Conservation (phyloP, 2,113 vertebrate species). For the Oncorhynchus mykiss region DNA sequence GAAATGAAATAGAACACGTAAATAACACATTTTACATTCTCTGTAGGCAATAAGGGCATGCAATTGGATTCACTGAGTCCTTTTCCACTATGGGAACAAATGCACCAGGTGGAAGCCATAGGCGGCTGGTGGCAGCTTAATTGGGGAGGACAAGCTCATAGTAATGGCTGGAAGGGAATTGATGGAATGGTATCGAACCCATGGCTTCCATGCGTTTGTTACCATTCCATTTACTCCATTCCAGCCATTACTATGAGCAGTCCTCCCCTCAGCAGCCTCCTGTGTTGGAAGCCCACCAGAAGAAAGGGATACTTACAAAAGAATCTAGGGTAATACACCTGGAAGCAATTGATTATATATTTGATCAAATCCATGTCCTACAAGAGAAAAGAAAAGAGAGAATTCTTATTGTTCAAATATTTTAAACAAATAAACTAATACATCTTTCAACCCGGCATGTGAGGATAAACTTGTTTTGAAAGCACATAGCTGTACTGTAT, state of each 20-base stretch:
- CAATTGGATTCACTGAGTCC: neutral
- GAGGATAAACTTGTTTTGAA: neutral
- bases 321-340: constrained; percentile 87
- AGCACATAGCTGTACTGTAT: neutral
- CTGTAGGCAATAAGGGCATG: too few species aligned
- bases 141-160: too few species aligned
- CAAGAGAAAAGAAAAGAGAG: constrained; percentile 26
- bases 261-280: too few species aligned
- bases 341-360: constrained; percentile 86
- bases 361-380: constrained; percentile 90
- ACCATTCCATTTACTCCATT: too few species aligned
- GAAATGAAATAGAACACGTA: constrained; percentile 19
- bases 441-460: too few species aligned
- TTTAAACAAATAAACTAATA: neutral
- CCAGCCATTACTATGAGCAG: too few species aligned
- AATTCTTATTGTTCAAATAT: neutral
- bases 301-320: constrained; percentile 80
- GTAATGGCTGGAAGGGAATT: too few species aligned
- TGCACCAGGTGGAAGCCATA: neutral
- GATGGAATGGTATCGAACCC: too few species aligned
- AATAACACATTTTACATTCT: neutral
- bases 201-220: too few species aligned
- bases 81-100: neutral
- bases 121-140: too few species aligned
- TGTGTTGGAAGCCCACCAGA: neutral